Conservation (phyloP, 2,113 vertebrate genomes). For the Perca schrenkii region DNA sequence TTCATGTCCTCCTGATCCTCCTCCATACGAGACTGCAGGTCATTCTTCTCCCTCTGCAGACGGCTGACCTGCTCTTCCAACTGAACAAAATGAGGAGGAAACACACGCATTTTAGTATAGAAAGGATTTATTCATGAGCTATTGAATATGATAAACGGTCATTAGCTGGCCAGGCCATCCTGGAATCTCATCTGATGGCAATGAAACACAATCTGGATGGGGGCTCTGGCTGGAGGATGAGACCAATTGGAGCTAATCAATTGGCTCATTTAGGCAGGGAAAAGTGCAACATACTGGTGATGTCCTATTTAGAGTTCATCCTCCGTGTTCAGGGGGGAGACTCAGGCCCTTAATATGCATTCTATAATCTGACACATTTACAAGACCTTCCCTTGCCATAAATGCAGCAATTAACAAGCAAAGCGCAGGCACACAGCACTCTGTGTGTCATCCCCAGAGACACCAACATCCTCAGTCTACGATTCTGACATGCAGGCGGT, state of each 20-base stretch:
- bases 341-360: conserved; percentile 54
- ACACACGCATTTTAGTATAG: conserved; percentile 23
- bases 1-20: conserved; percentile 99
- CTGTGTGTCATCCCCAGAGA: conserved; percentile 69
- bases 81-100: conserved; percentile 77
- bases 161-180: conserved; percentile 66
- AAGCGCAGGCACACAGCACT: conserved; percentile 55
- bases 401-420: conserved; percentile 79
- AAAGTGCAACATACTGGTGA: conserved; percentile 71
- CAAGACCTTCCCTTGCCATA: conserved; percentile 71
- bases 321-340: conserved; percentile 35
- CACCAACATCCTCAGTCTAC: conserved; percentile 69
- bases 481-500: conserved; percentile 67
- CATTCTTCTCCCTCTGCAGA: conserved; percentile 96
- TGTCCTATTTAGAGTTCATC: conserved; percentile 74
- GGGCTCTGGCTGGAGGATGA: conserved; percentile 71
- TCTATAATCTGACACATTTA: conserved; percentile 75
- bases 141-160: conserved; percentile 79
- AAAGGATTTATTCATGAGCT: conserved; percentile 76
- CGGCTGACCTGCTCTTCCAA: conserved; percentile 97
- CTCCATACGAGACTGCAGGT: conserved; percentile 95
- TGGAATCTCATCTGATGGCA: conserved; percentile 75
- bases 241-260: conserved; percentile 81
- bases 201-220: conserved; percentile 71
- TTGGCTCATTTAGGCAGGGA: conserved; percentile 76